Base-by-base conservation (phyloP, 2,888 invertebrate genomes). In the Oxyscelio sp. region DNA sequence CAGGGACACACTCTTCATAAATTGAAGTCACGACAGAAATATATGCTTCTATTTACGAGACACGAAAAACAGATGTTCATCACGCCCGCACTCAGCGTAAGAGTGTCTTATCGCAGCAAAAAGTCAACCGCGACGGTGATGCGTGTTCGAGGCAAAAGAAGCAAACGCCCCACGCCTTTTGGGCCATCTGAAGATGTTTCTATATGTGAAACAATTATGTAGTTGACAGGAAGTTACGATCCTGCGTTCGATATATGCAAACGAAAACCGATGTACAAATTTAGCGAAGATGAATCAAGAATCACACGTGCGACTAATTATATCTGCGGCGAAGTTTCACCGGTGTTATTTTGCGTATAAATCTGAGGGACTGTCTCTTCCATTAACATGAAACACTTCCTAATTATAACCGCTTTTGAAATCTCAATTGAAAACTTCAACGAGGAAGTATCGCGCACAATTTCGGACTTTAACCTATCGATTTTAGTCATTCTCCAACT, bases 31-130 rank as follows among this genome's bases (percentile, higher is more conserved):
- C 34, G 27, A 21, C 31, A 19, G 22, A 61, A 56, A 56, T 19
- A 22, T 38, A 27, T 19, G 48, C 52, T 48, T 74, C 82, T 85
- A 85, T 85, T 85, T 85, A 27, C 79, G 78, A 50, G 48, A 79
- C 77, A 86, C 68, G 81, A 56, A 83, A 78, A 87, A 78, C 88
- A 87, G 87, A 86, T 87, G 87, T 85, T 82, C 54, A 31, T 54
- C 48, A 2, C 73, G 56, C 27, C 13, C 43, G 52, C 61, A 63
- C 61, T 54, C 5, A 22, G 43, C 43, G 45, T 24, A 59, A 58
- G 34, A 75, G 38, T 15, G 58, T 56, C 40, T 4, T 11, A 1
- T n/a, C 31, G 24, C 22, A 34, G 19, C 38, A 40, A 68, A 70
- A 70, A 48, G 45, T 38, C 22, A 1, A 40, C n/a, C 6, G 15